These are phyloP conservation scores for Buteo buteo DNA, from an alignment of 2,113 vertebrate species.

Conservation along the genomic window DNA sequence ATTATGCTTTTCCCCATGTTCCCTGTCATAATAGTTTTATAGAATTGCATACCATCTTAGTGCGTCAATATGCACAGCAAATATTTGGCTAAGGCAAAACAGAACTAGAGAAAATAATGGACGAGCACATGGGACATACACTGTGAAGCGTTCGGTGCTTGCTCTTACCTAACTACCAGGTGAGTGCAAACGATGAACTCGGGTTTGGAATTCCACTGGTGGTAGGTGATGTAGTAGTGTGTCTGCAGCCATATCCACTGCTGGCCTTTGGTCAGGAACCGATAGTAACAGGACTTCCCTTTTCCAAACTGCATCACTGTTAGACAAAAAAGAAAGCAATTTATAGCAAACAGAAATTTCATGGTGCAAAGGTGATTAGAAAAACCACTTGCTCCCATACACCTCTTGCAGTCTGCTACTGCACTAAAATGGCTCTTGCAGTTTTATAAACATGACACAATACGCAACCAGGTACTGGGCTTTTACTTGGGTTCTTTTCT, in stretches of 20 bases:
- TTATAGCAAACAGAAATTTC: neutral
- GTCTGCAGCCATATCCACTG: slow-evolving; percentile 89
- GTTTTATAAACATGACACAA: neutral
- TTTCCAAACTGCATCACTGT: slow-evolving; percentile 89
- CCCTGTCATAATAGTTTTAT: neutral
- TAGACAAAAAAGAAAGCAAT: neutral
- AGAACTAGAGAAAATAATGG: neutral
- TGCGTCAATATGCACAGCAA: neutral
- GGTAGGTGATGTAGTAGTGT: slow-evolving; percentile 87
- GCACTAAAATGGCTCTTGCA: neutral
- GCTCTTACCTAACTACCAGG: slow-evolving; percentile 81
- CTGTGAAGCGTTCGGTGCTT: neutral
- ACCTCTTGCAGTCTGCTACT: neutral
- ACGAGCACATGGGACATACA: neutral
- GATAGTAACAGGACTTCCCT: slow-evolving; percentile 88
- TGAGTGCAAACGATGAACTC: slow-evolving; percentile 89
- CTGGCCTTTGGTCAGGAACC: slow-evolving; percentile 88
- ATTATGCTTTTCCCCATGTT: neutral
- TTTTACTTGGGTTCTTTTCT: neutral
- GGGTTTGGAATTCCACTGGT: slow-evolving; percentile 92
- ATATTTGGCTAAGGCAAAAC: neutral
- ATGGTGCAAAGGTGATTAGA: neutral
- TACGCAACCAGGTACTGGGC: accelerated
- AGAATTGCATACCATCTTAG: neutral
- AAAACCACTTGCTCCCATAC: accelerated